Conservation (phyloP, 1,140 invertebrate genomes). For the Mesaphorura yosii region DNA sequence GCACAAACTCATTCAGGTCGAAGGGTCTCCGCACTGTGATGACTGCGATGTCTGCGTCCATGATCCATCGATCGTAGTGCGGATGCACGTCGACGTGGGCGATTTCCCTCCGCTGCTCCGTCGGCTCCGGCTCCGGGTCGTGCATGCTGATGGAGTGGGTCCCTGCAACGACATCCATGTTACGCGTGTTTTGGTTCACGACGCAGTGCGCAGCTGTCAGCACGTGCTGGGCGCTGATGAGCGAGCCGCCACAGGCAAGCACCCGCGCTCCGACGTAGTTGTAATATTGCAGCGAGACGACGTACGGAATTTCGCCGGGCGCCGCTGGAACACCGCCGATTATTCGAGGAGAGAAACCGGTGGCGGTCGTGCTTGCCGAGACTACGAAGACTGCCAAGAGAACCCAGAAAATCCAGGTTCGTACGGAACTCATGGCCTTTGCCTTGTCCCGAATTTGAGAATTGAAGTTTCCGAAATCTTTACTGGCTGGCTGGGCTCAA, state of each 20-base stretch:
- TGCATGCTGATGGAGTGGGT: neutral
- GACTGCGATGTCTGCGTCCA: neutral
- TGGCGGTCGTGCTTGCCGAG: no score
- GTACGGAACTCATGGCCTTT: no score
- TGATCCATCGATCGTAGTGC: neutral
- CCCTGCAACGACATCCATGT: conserved; percentile 8
- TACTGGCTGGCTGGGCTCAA: no score
- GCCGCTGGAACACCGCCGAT: neutral
- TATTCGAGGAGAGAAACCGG: neutral
- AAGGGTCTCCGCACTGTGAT: neutral
- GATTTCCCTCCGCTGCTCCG: neutral
- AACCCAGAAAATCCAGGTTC: no score
- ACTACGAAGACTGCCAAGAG: no score
- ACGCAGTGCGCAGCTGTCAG: conserved; percentile 8
- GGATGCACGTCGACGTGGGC: neutral
- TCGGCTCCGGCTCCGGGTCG: neutral
- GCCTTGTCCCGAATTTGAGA: no score
- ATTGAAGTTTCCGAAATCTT: no score
- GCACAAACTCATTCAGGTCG: conserved; percentile 2
- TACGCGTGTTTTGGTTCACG: neutral
- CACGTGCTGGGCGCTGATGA: neutral
- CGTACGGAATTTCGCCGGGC: neutral
- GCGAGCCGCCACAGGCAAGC: neutral
- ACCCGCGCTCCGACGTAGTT: neutral
- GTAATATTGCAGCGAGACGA: neutral